A percentile compares a stretch with the other conserved stretches of the same genome.
Conservation (phyloP, 2,113 vertebrate species). For the Lasiurus borealis region DNA sequence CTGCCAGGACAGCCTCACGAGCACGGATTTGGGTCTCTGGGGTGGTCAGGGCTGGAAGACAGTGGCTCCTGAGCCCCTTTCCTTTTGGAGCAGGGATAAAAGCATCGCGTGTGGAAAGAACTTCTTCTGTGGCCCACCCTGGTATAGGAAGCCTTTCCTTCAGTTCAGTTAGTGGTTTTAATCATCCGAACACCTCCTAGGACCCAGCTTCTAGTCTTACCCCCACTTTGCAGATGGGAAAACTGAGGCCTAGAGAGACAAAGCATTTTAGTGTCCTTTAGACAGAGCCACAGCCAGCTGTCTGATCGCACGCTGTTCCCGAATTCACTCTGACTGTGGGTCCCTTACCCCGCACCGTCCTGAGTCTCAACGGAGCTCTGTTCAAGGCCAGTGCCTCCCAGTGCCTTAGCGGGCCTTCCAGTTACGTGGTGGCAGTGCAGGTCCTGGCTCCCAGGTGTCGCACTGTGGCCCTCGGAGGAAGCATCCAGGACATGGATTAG, state of each 20-base stretch:
- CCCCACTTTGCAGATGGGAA: neutral
- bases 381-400: neutral
- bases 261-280: neutral
- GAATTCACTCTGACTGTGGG: neutral
- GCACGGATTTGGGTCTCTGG: neutral
- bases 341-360: rapidly evolving
- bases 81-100: neutral
- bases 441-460: neutral
- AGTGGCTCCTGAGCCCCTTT: neutral
- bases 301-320: neutral
- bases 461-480: neutral
- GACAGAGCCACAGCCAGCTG: neutral
- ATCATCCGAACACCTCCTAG: neutral
- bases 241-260: neutral
- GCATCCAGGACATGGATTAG: neutral
- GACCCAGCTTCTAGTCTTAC: neutral
- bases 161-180: neutral
- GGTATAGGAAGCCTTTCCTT: neutral
- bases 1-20: neutral
- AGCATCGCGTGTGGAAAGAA: neutral
- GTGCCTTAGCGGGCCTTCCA: rapidly evolving
- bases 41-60: neutral
- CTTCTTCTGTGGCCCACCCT: neutral
- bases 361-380: neutral
- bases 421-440: neutral